phyloP scores from a whole-genome alignment of 2,113 vertebrate species.

The Ceratotherium simum region DNA sequence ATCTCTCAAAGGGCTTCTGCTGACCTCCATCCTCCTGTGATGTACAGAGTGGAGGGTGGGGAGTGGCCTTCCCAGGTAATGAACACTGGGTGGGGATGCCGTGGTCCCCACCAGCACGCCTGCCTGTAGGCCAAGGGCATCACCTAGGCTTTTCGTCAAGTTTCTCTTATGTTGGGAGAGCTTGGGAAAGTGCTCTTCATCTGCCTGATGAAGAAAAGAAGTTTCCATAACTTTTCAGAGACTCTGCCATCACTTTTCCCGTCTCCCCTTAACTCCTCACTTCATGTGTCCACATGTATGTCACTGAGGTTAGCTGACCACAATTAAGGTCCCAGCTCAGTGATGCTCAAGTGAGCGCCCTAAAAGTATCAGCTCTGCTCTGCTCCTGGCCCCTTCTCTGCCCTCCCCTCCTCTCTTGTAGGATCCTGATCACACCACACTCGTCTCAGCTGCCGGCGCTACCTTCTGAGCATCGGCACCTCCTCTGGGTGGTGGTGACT shows the following conservation, averaged over 20 bases:
- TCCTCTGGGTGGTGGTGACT: no score
- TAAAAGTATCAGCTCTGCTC: no score
- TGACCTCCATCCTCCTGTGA: neutral
- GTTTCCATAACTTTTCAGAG: neutral
- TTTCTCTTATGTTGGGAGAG: neutral
- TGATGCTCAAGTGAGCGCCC: neutral
- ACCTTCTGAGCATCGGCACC: neutral
- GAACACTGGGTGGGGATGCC: fast-evolving
- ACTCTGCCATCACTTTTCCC: fast-evolving
- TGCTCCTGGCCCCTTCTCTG: no score
- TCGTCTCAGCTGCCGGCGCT: neutral
- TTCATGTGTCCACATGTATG: fast-evolving
- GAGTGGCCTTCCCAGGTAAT: neutral
- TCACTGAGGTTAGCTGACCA: neutral
- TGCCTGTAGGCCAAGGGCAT: fast-evolving
- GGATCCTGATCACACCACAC: neutral
- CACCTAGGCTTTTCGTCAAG: neutral
- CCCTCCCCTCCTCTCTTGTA: fast-evolving
- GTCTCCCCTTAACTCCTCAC: neutral
- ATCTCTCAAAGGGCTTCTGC: neutral
- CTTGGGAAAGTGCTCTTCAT: neutral
- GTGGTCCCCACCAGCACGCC: fast-evolving
- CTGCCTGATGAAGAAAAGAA: neutral
- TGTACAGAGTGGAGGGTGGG: fast-evolving
- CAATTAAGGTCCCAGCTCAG: neutral